These are phyloP conservation scores for Bombus sibiricus DNA, from an alignment of 1,140 invertebrate genomes.

Conservation along the genomic window DNA sequence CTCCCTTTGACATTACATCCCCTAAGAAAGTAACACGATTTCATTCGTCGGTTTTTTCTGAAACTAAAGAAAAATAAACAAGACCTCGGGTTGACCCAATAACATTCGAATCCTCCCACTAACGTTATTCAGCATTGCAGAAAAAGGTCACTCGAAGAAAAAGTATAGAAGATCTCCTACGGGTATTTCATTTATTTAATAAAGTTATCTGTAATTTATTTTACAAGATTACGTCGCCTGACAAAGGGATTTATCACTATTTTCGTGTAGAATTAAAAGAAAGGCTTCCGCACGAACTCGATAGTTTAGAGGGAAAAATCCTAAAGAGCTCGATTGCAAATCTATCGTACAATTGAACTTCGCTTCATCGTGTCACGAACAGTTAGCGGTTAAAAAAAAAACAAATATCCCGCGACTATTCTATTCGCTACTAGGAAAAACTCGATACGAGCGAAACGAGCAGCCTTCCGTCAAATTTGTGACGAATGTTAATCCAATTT, in stretches of 20 bases:
- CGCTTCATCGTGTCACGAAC: background rate
- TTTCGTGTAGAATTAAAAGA: too few species aligned
- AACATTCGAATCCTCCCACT: background rate
- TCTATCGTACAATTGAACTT: background rate
- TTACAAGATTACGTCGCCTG: too few species aligned
- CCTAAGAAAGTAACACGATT: constrained; percentile 26
- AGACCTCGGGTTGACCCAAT: constrained; percentile 4
- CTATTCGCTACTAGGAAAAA: background rate
- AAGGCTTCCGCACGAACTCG: too few species aligned
- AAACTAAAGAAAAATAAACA: constrained; percentile 12
- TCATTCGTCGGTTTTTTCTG: background rate
- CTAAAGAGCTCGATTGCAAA: background rate
- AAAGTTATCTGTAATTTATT: too few species aligned
- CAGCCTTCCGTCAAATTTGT: too few species aligned
- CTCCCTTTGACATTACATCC: constrained; percentile 8
- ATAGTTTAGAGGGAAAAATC: background rate
- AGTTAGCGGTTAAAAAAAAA: background rate
- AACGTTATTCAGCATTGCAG: background rate
- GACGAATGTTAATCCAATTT: background rate
- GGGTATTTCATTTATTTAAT: too few species aligned
- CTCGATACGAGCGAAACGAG: background rate
- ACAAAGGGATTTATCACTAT: too few species aligned
- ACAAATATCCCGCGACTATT: background rate
- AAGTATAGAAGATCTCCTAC: too few species aligned
- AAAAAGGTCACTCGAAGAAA: background rate